phyloP scores from a whole-genome alignment of 1,140 invertebrate genomes.

The silkworm (Bombyx mori) region ASM3026992v2 NC_085118.1:6370001-6370500 shows the following conservation, averaged over 20 bases:
- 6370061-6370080: no score
- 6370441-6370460: no score
- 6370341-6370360: no score
- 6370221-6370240: constrained; percentile 77
- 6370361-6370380: no score
- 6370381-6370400: no score
- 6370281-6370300: constrained; percentile 79
- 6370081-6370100: not conserved
- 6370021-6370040: constrained; percentile 77
- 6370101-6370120: constrained; percentile 59
- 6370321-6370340: no score
- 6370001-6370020: constrained; percentile 84
- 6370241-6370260: constrained; percentile 76
- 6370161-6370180: constrained; percentile 76
- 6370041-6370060: not conserved
- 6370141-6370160: constrained; percentile 84
- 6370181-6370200: constrained; percentile 74
- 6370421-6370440: no score
- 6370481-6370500: no score
- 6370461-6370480: no score
- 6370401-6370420: no score
- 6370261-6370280: constrained; percentile 79
- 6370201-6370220: constrained; percentile 77
- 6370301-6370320: constrained; percentile 23
- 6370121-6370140: constrained; percentile 77